Conservation (phyloP, 2,888 invertebrate genomes). For the Aphrophora alni region DNA sequence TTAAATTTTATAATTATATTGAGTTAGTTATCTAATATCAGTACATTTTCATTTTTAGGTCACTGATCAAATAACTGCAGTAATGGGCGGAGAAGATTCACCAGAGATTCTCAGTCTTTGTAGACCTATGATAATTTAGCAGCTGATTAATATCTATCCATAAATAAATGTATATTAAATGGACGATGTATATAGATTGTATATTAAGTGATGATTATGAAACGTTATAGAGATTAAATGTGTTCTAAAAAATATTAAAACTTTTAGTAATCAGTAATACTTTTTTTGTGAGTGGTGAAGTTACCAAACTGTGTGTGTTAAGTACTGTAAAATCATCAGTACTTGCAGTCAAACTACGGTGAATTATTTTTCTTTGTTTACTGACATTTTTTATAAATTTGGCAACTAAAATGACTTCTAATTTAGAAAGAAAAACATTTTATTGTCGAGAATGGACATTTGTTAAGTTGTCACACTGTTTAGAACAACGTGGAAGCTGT, state of each 20-base stretch:
- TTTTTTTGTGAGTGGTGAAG: too few species aligned
- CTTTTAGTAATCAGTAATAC: not conserved
- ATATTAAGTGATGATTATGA: not conserved
- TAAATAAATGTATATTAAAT: not conserved
- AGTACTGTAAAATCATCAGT: not conserved
- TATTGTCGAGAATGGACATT: slow-evolving; percentile 96
- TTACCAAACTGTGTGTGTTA: not conserved
- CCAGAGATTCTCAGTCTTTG: not conserved
- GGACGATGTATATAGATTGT: not conserved
- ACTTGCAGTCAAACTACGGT: too few species aligned
- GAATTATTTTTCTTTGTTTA: too few species aligned
- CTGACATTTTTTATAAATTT: too few species aligned
- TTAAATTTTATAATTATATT: too few species aligned
- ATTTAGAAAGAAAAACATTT: slow-evolving; percentile 70
- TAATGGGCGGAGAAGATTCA: slow-evolving; percentile 3
- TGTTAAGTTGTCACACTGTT: slow-evolving; percentile 88
- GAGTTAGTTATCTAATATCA: too few species aligned
- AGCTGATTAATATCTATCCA: not conserved
- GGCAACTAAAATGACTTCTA: slow-evolving; percentile 34
- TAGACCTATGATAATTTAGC: not conserved
- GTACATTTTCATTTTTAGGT: not conserved
- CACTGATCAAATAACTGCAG: not conserved
- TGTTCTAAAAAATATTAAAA: not conserved
- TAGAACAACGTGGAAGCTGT: slow-evolving; percentile 85
- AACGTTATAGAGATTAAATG: not conserved